phyloP scores from a whole-genome alignment of 2,888 invertebrate genomes.

The Diadegma fenestrale region DNA sequence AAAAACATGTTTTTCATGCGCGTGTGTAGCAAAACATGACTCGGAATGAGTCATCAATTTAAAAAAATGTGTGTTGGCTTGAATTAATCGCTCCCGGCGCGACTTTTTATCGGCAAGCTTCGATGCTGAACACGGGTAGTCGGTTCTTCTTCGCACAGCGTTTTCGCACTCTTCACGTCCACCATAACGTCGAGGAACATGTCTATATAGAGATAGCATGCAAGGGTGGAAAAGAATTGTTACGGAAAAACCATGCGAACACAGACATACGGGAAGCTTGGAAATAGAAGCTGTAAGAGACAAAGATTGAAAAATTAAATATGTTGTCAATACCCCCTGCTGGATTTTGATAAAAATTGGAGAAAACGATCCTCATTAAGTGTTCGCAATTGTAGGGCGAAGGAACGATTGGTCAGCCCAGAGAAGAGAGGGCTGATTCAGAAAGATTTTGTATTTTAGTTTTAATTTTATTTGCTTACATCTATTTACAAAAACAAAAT shows the following conservation, averaged over 20 bases:
- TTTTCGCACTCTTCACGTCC: neutral
- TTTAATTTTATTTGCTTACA: no score
- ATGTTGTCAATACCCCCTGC: neutral
- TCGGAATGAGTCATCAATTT: neutral
- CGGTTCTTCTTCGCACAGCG: neutral
- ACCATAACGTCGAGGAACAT: neutral
- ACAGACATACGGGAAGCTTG: neutral
- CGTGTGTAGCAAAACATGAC: neutral
- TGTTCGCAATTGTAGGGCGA: no score
- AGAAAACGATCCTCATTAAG: neutral
- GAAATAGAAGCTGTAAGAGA: neutral
- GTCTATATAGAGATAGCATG: neutral
- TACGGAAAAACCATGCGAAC: neutral
- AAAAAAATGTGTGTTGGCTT: conserved; percentile 24
- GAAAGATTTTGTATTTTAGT: no score
- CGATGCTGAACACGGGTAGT: conserved; percentile 10
- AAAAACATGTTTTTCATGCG: neutral
- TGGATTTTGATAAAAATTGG: neutral
- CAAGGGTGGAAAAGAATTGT: neutral
- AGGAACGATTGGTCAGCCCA: no score
- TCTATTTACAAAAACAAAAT: no score
- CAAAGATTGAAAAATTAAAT: neutral
- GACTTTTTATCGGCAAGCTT: conserved; percentile 31
- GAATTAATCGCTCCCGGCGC: conserved; percentile 27
- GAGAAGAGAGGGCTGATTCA: no score